phyloP scores from a whole-genome alignment of 1,140 invertebrate species.

The Drosophila lacertosa region DNA sequence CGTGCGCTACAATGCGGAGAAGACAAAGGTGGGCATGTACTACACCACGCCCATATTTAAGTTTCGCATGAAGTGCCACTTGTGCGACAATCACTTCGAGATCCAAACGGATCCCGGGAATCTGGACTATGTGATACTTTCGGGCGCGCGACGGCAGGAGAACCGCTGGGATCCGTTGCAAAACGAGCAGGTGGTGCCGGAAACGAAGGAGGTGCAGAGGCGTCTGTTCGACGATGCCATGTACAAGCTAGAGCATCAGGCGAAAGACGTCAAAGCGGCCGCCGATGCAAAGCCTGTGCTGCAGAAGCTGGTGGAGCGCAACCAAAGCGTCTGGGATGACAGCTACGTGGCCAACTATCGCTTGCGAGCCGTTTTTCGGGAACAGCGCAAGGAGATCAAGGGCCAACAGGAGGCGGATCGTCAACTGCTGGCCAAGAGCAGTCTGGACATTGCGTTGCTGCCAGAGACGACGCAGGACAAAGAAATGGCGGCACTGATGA shows the following conservation, averaged over 20 bases:
- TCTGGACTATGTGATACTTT: slow-evolving; percentile 98
- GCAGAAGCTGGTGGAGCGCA: slow-evolving; percentile 90
- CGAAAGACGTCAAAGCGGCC: slow-evolving; percentile 90
- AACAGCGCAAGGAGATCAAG: slow-evolving; percentile 90
- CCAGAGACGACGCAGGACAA: slow-evolving; percentile 92
- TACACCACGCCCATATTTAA: slow-evolving; percentile 99
- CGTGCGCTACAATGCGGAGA: slow-evolving; percentile 99
- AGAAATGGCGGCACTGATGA: slow-evolving; percentile 90
- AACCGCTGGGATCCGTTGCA: slow-evolving; percentile 98
- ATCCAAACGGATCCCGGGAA: slow-evolving; percentile 99
- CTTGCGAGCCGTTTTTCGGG: slow-evolving; percentile 92
- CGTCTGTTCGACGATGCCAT: slow-evolving; percentile 97
- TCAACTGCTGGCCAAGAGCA: slow-evolving; percentile 90
- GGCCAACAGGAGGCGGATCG: slow-evolving; percentile 88
- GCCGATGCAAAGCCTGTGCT: slow-evolving; percentile 89
- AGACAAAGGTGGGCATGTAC: slow-evolving; percentile 99
- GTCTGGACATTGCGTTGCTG: slow-evolving; percentile 91
- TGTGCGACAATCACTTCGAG: slow-evolving; percentile 99
- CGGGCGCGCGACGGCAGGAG: slow-evolving; percentile 97
- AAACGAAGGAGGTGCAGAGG: slow-evolving; percentile 94
- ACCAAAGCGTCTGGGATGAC: slow-evolving; percentile 93
- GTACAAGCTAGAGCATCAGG: slow-evolving; percentile 97
- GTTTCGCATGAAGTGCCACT: slow-evolving; percentile 99
- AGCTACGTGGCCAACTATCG: slow-evolving; percentile 95
- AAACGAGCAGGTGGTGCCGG: slow-evolving; percentile 96